Evolutionary conservation across 2,888 invertebrate genomes (phyloP), one percentile per base, ranked within the genome.

Genomic region (Aphelenchoides bicaudatus): DNA sequence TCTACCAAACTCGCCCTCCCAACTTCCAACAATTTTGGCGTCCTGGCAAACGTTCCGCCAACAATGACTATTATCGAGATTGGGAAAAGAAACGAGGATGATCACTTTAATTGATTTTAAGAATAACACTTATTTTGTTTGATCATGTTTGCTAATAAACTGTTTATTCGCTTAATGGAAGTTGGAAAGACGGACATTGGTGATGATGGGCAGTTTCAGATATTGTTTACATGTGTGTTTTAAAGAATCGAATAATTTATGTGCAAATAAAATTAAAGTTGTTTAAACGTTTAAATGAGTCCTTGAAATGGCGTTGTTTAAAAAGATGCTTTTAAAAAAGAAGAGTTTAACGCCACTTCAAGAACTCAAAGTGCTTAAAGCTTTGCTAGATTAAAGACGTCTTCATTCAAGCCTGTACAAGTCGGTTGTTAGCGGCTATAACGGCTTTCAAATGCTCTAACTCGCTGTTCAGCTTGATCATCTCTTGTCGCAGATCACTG

Each of bases 401-500:
- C n/a, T n/a, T 43, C 16, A 8, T 28, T 49, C 16, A 49, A 49
- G 49, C 43, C 19, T 58, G 19, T 8, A 58, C 16, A 10, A 61
- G 29, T 13, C 60, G 29, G 43, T 46, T 54, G 37, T 62, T 68
- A 16, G 67, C 62, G 5, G 69, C 62, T 46, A 67, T 67, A 8
- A 70, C 16, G 8, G 62, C 60, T 34, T 67, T 67, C 16, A 67
- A 51, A n/a, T 62, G 67, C 19, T 67, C 67, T 23, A 68, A 47
- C 34, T 68, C 71, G 27, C 54, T 58, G 46, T 61, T 70, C 54
- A 68, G 39, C 39, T 70, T 66, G 16, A 72, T 23, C 68, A 72
- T 66, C 39, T 72, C 71, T 52, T 72, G 61, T 16, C 66, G 56
- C 28, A 82, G 73, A 43, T 80, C 78, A 21, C 74, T 76, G 69